phyloP scores from a whole-genome alignment of 2,113 vertebrate genomes.

The Aegotheles bennettii region DNA sequence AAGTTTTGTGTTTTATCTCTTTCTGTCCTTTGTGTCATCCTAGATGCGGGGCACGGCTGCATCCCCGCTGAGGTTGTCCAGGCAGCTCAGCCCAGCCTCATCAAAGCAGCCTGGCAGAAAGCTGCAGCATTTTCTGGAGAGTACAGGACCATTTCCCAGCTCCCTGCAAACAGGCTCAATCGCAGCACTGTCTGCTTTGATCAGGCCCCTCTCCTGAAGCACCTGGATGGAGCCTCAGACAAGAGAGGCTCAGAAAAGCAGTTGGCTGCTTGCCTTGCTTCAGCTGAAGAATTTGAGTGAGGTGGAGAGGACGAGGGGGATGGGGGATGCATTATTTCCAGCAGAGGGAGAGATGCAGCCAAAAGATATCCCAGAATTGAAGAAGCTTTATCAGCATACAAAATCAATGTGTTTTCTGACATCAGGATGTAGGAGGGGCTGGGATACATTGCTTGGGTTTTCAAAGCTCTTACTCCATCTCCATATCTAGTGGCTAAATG shows the following conservation, averaged over 20 bases:
- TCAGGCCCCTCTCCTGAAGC: conserved; percentile 42
- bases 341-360: not conserved
- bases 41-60: not conserved
- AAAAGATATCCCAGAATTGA: not conserved
- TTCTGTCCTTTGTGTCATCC: not conserved
- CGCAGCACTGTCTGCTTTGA: conserved; percentile 65
- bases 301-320: not conserved
- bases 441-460: not conserved
- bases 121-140: conserved; percentile 34
- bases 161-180: conserved; percentile 40
- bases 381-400: not conserved
- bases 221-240: conserved; percentile 51
- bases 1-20: not conserved
- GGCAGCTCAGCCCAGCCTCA: not conserved
- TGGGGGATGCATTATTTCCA: not conserved
- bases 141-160: conserved; percentile 45
- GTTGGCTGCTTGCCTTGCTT: conserved; percentile 56
- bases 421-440: not conserved
- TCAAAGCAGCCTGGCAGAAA: conserved; percentile 31
- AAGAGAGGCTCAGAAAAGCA: conserved; percentile 71
- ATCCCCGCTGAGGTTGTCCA: not conserved
- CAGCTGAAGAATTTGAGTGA: conserved; percentile 22
- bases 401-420: not conserved
- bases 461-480: not conserved
- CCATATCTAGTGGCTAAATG: not conserved